These are phyloP conservation scores for Harmothoe impar DNA, from an alignment of 2,888 invertebrate genomes.

Conservation along the genomic window DNA sequence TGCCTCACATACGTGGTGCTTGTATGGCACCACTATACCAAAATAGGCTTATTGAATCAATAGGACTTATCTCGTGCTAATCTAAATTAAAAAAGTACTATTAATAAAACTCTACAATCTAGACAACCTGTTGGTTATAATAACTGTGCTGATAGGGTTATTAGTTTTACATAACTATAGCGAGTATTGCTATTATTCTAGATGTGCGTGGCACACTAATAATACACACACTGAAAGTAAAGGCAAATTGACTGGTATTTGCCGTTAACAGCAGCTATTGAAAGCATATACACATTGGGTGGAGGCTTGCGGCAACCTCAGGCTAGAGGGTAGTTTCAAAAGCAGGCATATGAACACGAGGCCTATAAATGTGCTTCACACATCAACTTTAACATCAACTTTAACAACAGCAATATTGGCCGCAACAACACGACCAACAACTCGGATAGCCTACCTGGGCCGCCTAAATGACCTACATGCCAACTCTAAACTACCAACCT, in stretches of 20 bases:
- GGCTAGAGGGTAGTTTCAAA: conserved; percentile 41
- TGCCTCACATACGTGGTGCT: not conserved
- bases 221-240: not conserved
- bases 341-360: conserved; percentile 53
- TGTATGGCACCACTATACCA: not conserved
- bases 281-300: conserved; percentile 26
- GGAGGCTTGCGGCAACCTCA: not conserved
- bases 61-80: no score
- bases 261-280: not conserved
- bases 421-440: not conserved
- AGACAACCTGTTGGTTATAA: no score
- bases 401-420: not conserved
- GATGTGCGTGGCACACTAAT: not conserved
- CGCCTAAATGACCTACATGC: not conserved
- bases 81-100: no score
- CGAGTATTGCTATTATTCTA: not conserved
- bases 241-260: conserved; percentile 9
- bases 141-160: no score
- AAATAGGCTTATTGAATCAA: not conserved
- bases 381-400: not conserved
- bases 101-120: no score
- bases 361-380: not conserved
- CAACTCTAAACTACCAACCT: no score
- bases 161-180: not conserved
- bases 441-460: not conserved